These are phyloP conservation scores for Pinna nobilis DNA, from an alignment of 1,140 invertebrate species.

Conservation along the genomic window DNA sequence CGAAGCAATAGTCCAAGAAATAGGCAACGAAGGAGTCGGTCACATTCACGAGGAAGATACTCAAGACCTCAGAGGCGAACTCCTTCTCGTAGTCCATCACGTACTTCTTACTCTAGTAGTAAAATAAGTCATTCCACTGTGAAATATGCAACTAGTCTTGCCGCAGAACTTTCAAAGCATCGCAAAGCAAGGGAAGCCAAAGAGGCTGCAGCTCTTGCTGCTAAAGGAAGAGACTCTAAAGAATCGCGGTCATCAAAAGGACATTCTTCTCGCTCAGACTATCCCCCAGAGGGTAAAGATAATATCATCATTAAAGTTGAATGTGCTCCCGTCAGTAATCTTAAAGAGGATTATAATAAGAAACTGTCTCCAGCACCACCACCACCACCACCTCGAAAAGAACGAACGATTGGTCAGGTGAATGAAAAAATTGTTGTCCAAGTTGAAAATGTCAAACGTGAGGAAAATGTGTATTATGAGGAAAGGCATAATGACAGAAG, in stretches of 20 bases:
- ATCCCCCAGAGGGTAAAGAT: conserved; percentile 5
- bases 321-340: conserved; percentile 1
- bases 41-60: conserved; percentile 46
- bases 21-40: conserved; percentile 44
- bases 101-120: conserved; percentile 28
- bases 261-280: conserved; percentile 23
- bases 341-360: conserved; percentile 8
- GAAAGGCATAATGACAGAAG: conserved; percentile 17
- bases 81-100: conserved; percentile 37
- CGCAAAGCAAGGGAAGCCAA: conserved; percentile 28
- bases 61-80: conserved; percentile 45
- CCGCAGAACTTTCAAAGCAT: conserved; percentile 73
- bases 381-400: conserved; percentile 31
- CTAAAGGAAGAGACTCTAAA: conserved; percentile 34
- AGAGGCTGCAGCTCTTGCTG: conserved; percentile 37
- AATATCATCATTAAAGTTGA: conserved; percentile 29
- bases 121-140: conserved; percentile 51
- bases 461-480: neutral
- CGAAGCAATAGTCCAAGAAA: conserved; percentile 54
- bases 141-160: conserved; percentile 66
- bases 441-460: conserved; percentile 49
- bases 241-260: conserved; percentile 5
- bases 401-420: conserved; percentile 37
- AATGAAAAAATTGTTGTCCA: conserved; percentile 60
- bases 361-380: conserved; percentile 3